These are phyloP conservation scores for Homarus gammarus DNA, from an alignment of 2,888 invertebrate species.

Conservation along the genomic window DNA sequence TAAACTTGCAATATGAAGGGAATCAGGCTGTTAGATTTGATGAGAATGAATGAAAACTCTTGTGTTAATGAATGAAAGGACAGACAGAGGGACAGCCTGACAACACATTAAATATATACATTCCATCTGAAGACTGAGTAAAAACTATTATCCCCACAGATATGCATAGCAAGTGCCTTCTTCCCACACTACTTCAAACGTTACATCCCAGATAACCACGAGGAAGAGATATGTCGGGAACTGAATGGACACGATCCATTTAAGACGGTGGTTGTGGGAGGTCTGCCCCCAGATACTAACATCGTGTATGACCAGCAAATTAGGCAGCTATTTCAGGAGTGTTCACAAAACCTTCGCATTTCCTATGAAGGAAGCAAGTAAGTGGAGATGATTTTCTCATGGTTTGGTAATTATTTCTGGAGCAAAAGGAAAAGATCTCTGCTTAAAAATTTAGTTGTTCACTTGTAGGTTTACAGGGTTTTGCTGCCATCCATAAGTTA, in stretches of 20 bases:
- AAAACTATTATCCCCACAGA: slow-evolving; percentile 81
- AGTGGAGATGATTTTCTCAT: too few species aligned
- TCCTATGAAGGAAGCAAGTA: slow-evolving; percentile 71
- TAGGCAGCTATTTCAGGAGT: slow-evolving; percentile 69
- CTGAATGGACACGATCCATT: slow-evolving; percentile 73
- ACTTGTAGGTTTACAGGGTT: too few species aligned
- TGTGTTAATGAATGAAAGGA: not conserved
- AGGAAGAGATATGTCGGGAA: slow-evolving; percentile 64
- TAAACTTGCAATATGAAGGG: too few species aligned
- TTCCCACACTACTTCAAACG: slow-evolving; percentile 92
- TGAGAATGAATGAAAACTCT: not conserved
- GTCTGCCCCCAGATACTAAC: slow-evolving; percentile 70
- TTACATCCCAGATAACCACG: slow-evolving; percentile 66
- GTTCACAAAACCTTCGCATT: slow-evolving; percentile 66
- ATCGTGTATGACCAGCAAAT: slow-evolving; percentile 74
- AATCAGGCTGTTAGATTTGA: not conserved
- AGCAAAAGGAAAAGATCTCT: too few species aligned
- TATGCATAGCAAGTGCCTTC: slow-evolving; percentile 91
- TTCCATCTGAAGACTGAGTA: too few species aligned
- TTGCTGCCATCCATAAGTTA: too few species aligned
- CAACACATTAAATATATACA: too few species aligned
- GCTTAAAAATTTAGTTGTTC: too few species aligned
- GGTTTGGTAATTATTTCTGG: too few species aligned
- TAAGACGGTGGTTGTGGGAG: slow-evolving; percentile 67
- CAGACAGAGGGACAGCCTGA: not conserved